Evolutionary conservation across 2,888 invertebrate genomes (phyloP).

Genomic region (Temnothorax ravouxi): DNA sequence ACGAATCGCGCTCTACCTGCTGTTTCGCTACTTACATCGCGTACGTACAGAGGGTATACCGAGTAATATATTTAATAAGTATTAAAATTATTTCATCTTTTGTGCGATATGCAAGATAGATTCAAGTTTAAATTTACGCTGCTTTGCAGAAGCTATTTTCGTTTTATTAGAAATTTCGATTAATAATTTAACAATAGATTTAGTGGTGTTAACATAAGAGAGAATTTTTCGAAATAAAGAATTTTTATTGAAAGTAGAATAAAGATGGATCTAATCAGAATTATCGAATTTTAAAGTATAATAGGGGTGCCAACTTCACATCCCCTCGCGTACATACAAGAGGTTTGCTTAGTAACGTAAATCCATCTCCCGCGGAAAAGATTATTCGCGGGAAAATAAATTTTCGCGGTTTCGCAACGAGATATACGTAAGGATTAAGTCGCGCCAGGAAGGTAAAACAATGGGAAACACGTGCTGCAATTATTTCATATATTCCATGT

Average conservation of each 20-base stretch:
- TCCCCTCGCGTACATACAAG: background rate
- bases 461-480: conserved; percentile 6
- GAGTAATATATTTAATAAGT: conserved; percentile 6
- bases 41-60: background rate
- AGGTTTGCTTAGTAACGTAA: conserved; percentile 3
- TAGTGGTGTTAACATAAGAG: background rate
- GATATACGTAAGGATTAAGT: conserved; percentile 32
- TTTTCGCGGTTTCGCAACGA: conserved; percentile 11
- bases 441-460: background rate
- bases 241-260: background rate
- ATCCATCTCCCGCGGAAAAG: background rate
- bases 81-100: conserved; percentile 6
- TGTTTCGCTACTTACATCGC: background rate
- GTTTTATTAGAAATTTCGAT: background rate
- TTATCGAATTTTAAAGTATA: background rate
- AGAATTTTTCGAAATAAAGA: background rate
- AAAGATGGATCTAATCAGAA: background rate
- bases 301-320: too few relatives aligned
- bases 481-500: conserved; percentile 6
- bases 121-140: background rate
- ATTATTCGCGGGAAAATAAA: conserved; percentile 34
- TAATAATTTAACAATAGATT: background rate
- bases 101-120: background rate
- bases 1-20: conserved; percentile 41
- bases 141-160: background rate